Evolutionary conservation across 2,888 invertebrate genomes (phyloP).

Genomic region (Listrodromus nycthemerus): DNA sequence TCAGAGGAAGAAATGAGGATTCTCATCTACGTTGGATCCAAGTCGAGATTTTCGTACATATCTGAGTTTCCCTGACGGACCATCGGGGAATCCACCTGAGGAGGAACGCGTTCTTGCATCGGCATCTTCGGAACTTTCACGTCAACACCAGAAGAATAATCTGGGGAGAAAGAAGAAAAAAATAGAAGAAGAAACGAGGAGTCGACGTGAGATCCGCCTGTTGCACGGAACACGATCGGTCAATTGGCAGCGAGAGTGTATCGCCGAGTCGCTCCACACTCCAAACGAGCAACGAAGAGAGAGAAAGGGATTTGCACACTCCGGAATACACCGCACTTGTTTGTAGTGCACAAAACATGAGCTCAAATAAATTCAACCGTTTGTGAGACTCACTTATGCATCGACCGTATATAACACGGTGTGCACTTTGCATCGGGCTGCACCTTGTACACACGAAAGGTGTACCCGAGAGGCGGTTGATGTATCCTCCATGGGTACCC

Average conservation of each 20-base stretch:
- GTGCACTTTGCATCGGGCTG: conserved; percentile 48
- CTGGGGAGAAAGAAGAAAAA: neutral
- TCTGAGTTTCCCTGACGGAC: neutral
- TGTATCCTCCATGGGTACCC: conserved; percentile 36
- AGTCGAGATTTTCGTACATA: no score
- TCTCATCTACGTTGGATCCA: conserved; percentile 46
- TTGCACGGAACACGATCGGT: conserved; percentile 34
- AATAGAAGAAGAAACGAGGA: neutral
- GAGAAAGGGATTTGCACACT: conserved; percentile 12
- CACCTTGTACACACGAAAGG: conserved; percentile 30
- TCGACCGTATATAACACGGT: conserved; percentile 17
- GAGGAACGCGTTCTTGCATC: neutral
- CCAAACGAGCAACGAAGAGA: neutral
- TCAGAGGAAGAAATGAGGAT: neutral
- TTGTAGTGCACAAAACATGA: conserved; percentile 2
- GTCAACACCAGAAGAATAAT: neutral
- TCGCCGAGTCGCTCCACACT: neutral
- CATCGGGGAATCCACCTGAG: neutral
- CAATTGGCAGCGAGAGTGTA: conserved; percentile 46
- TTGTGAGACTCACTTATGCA: conserved; percentile 3
- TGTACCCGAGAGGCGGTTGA: conserved; percentile 13
- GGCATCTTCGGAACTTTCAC: neutral
- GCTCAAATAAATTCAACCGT: conserved; percentile 2
- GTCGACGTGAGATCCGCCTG: conserved; percentile 47
- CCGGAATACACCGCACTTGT: conserved; percentile 1